Evolutionary conservation across 2,113 vertebrate genomes (phyloP), one percentile per base, ranked within the genome.

Genomic region (Hystrix cristata): DNA sequence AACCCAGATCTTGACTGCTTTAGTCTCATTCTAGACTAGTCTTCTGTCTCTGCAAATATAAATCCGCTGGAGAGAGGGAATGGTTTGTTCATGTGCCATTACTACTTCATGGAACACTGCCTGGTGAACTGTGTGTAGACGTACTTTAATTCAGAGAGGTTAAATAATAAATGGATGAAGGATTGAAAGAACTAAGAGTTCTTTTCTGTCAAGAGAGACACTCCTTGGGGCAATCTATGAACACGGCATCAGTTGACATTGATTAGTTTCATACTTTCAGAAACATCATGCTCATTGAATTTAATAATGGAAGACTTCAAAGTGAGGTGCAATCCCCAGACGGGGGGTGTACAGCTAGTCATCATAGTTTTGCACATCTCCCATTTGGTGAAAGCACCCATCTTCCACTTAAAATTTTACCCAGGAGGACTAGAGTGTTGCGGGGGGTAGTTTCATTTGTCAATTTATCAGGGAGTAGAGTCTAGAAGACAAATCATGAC

Each of bases 261-360:
- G 87, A 95, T 90, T 86, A 91, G 53, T 21, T 53, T 85, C 53
- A 55, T 19, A 46, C 21, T 92, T 80, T 83, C 57, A 76, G 76
- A 34, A 94, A 74, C 43, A n/a, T 15, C 55, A 57, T 34, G 7
- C 11, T 94, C 46, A 31, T 18, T 90, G 60, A 91, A 83, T 90
- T 93, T 60, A 85, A 86, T 80, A 62, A 31, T 19, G 72, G 1
- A 38, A n/a, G 3, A 76, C 78, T 93, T 86, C 53, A 87, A 86
- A 87, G 51, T 62, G 34, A 80, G 15, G 3, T n/a, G 1, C 5
- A 21, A 29, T 90, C 14, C 72, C 67, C 25, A 87, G 43, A 87
- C 60, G 21, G 16, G 2, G 0, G 86, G 25, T 25, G 3, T 43
- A 76, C 23, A 62, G 7, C 18, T 55, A 51, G 29, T 46, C 57